A percentile compares a stretch with the other conserved stretches of the same genome.
phyloP scores from a whole-genome alignment of 2,888 invertebrate genomes.

The Amorpha juglandis region DNA sequence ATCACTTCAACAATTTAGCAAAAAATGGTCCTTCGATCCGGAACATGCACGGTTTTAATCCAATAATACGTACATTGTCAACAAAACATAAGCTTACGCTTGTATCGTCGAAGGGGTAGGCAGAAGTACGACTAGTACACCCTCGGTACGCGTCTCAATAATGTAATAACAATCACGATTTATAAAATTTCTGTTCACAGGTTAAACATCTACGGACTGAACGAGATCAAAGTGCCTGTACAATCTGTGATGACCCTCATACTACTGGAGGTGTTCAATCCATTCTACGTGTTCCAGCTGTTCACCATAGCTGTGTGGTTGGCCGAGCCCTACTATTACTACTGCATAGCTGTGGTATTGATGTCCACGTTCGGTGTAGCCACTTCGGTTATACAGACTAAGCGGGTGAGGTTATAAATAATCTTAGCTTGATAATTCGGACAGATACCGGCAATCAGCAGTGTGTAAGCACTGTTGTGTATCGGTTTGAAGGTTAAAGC shows the following conservation, averaged over 20 bases:
- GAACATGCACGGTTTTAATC: neutral
- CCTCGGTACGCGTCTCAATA: too few species aligned
- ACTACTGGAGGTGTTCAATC: conserved; percentile 93
- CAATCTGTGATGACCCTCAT: conserved; percentile 89
- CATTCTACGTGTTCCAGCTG: conserved; percentile 98
- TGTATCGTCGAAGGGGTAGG: too few species aligned
- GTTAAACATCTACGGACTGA: conserved; percentile 91
- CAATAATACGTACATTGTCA: too few species aligned
- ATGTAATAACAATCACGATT: too few species aligned
- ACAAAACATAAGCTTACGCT: too few species aligned
- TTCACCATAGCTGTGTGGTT: conserved; percentile 96
- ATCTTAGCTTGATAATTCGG: too few species aligned
- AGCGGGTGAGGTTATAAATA: conserved; percentile 84
- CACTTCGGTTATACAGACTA: conserved; percentile 93
- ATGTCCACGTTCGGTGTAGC: conserved; percentile 93
- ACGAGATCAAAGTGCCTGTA: conserved; percentile 92
- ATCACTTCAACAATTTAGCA: too few species aligned
- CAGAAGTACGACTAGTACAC: too few species aligned
- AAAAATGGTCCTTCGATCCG: conserved; percentile 1
- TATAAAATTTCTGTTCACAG: conserved; percentile 65
- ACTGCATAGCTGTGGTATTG: conserved; percentile 92
- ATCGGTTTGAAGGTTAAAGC: too few species aligned
- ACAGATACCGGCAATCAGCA: too few species aligned
- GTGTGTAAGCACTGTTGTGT: too few species aligned
- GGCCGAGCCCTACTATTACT: conserved; percentile 94